These are phyloP conservation scores for Axea sp. DNA, from an alignment of 2,888 invertebrate genomes.

Conservation along the genomic window DNA sequence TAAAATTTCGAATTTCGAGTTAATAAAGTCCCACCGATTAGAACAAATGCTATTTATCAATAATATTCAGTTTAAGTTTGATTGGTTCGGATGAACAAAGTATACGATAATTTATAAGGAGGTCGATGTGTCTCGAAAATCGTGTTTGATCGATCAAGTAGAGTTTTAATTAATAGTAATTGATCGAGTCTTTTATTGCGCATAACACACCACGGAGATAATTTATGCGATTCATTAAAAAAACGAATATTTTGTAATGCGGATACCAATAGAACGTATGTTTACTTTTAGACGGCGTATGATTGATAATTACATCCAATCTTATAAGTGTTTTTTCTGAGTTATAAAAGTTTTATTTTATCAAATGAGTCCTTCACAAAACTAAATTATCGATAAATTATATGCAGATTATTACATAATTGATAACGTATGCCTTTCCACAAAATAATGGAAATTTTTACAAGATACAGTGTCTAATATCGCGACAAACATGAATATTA, in stretches of 20 bases:
- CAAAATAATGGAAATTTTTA: no score
- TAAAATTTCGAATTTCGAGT: no score
- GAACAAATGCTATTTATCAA: no score
- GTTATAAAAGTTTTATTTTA: slow-evolving; percentile 1
- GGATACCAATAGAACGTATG: slow-evolving; percentile 2
- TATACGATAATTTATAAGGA: slow-evolving; percentile 19
- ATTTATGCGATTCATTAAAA: slow-evolving; percentile 2
- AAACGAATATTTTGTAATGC: slow-evolving; percentile 9
- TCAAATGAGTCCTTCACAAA: slow-evolving; percentile 28
- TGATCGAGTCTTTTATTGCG: slow-evolving; percentile 16
- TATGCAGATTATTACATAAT: slow-evolving; percentile 14
- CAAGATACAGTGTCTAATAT: no score
- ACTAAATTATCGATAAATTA: slow-evolving; percentile 30
- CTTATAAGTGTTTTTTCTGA: slow-evolving; percentile 24
- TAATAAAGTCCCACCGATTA: no score
- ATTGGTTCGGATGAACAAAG: not conserved
- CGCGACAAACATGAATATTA: no score
- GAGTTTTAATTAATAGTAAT: slow-evolving; percentile 19
- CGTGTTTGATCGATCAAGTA: slow-evolving; percentile 12
- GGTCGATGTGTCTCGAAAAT: slow-evolving; percentile 36
- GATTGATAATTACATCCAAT: slow-evolving; percentile 44
- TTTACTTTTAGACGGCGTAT: slow-evolving; percentile 23
- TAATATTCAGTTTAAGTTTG: no score
- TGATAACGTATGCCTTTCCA: no score
- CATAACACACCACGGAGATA: not conserved